Base-by-base conservation (phyloP, 2,797 vertebrate genomes). In the Luscinia luscinia region DNA sequence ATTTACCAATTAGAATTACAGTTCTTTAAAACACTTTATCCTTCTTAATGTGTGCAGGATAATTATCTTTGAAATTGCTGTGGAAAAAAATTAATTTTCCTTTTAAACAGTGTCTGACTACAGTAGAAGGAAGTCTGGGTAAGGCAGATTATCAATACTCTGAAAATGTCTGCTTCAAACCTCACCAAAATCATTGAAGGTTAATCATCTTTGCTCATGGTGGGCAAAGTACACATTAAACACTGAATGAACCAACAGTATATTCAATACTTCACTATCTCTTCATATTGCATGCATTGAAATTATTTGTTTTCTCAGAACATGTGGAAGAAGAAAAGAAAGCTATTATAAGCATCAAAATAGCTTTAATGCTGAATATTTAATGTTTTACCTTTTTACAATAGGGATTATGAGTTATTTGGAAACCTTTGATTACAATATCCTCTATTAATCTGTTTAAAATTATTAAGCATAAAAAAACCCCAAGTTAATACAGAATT, bases 1-100 rank as follows among this genome's bases (percentile, higher is more conserved):
- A 98, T 97, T 97, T 98, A 97, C 98, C 98, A 98, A 98, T 98
- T 98, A 98, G 97, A 98, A 97, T 97, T 97, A 96, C 93, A 97
- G 96, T 98, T 98, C 97, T 97, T 97, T 97, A 96, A 98, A 97
- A 97, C 97, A 97, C 95, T 97, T 97, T 93, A 97, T 97, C 94
- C 74, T 97, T 96, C 95, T 95, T 95, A 96, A 95, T 93, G 85
- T 96, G 96, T 84, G 92, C 96, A 95, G 92, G 96, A 96, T 98
- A 97, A 98, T 98, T 98, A 98, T 97, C 97, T 96, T 95, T 95
- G 97, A 97, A 97, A 97, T 92, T 94, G 90, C 93, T 94, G 95
- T 16, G 41, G 86, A 80, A 97, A 97, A 97, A 96, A 97, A 97
- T 96, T 96, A 97, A 97, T 97, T 97, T 98, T 97, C 97, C 89